These are phyloP conservation scores for Ornithoptera priamus DNA, from an alignment of 2,888 invertebrate species.

Conservation along the genomic window DNA sequence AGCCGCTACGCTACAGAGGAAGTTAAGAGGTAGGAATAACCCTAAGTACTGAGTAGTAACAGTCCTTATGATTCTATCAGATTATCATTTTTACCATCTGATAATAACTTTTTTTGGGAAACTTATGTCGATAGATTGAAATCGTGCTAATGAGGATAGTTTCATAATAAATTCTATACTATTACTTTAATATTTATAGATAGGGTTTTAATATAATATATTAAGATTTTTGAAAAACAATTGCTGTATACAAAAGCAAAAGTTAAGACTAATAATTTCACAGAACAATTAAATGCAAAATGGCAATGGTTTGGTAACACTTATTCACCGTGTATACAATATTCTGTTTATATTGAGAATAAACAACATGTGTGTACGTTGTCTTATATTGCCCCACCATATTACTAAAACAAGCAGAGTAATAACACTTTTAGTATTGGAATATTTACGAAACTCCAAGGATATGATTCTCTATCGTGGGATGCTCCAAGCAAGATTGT, in stretches of 20 bases:
- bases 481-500: conserved; percentile 11
- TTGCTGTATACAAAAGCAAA: too few relatives aligned
- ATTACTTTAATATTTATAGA: too few relatives aligned
- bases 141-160: too few relatives aligned
- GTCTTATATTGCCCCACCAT: conserved; percentile 20
- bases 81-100: too few relatives aligned
- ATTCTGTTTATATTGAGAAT: conserved; percentile 23
- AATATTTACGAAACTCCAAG: conserved; percentile 24
- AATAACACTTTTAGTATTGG: conserved; percentile 26
- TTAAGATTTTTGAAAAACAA: not conserved
- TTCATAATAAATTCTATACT: too few relatives aligned
- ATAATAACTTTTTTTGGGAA: too few relatives aligned
- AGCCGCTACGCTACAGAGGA: too few relatives aligned
- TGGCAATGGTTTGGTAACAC: conserved; percentile 16
- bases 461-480: conserved; percentile 21
- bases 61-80: too few relatives aligned
- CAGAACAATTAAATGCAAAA: conserved; percentile 6
- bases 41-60: too few relatives aligned
- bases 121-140: too few relatives aligned
- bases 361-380: conserved; percentile 12
- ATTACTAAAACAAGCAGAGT: conserved; percentile 25
- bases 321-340: not conserved
- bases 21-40: too few relatives aligned
- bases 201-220: too few relatives aligned
- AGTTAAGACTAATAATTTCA: not conserved